Percentiles rank a stretch among this genome's conserved stretches.
phyloP scores from a whole-genome alignment of 2,888 invertebrate species.

The Dynastes hyllus region DNA sequence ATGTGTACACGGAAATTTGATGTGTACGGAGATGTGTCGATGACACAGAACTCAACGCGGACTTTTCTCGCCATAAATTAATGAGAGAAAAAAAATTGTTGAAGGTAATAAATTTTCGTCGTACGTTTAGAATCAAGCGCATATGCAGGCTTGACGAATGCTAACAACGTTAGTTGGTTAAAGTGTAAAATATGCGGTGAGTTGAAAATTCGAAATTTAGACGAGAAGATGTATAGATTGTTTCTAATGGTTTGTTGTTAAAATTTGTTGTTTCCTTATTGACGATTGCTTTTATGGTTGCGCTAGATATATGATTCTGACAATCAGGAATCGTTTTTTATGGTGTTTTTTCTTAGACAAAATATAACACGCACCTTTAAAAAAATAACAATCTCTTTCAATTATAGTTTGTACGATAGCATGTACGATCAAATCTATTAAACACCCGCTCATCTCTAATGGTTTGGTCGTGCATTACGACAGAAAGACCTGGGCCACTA shows the following conservation, averaged over 20 bases:
- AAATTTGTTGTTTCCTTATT: too few species aligned
- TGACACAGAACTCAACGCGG: slow-evolving; percentile 32
- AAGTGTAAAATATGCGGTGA: neutral
- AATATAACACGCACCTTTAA: too few species aligned
- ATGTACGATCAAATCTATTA: too few species aligned
- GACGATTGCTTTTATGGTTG: too few species aligned
- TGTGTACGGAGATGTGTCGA: slow-evolving; percentile 24
- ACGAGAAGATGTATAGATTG: neutral
- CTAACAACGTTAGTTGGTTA: neutral
- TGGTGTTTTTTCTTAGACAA: too few species aligned
- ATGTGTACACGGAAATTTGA: slow-evolving; percentile 10
- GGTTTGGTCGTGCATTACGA: too few species aligned
- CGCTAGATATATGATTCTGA: too few species aligned
- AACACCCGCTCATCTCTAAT: too few species aligned
- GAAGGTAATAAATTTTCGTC: slow-evolving; percentile 17
- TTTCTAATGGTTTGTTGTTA: neutral
- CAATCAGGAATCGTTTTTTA: too few species aligned
- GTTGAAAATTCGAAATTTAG: neutral
- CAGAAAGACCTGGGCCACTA: too few species aligned
- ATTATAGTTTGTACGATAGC: too few species aligned
- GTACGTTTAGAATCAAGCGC: neutral
- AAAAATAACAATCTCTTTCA: too few species aligned
- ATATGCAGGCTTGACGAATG: neutral
- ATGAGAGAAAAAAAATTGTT: slow-evolving; percentile 26
- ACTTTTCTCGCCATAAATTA: slow-evolving; percentile 4